Evolutionary conservation across 1,140 invertebrate species (phyloP).

Genomic region (Philotrypesis tridentata): DNA sequence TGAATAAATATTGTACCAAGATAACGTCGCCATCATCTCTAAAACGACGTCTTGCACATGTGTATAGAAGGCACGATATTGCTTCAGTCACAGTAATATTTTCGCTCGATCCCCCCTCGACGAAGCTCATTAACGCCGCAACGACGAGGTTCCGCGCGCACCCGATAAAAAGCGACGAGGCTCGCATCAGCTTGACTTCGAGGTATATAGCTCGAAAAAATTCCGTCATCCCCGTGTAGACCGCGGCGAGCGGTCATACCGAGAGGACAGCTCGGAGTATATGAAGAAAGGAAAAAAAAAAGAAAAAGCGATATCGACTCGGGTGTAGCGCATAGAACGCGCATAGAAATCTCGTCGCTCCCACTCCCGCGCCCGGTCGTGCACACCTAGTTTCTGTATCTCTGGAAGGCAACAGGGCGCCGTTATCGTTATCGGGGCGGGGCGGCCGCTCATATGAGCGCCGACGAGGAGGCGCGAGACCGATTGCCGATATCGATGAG

Average conservation of each 20-base stretch:
- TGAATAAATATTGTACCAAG: not conserved
- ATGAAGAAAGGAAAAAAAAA: too few species aligned
- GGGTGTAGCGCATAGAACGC: too few species aligned
- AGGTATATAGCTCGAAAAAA: too few species aligned
- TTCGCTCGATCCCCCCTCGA: not conserved
- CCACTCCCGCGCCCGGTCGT: not conserved
- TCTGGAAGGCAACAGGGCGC: slow-evolving; percentile 27
- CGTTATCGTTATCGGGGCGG: slow-evolving; percentile 69
- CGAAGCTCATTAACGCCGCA: too few species aligned
- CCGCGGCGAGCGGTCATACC: too few species aligned
- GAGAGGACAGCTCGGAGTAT: too few species aligned
- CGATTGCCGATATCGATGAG: slow-evolving; percentile 63
- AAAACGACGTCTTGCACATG: not conserved
- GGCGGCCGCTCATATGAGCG: slow-evolving; percentile 45
- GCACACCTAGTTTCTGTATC: not conserved
- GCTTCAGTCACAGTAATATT: not conserved
- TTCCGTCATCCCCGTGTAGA: too few species aligned
- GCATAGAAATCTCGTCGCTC: not conserved
- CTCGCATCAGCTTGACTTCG: too few species aligned
- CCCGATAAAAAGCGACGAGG: too few species aligned
- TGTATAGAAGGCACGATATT: not conserved
- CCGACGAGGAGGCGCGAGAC: not conserved
- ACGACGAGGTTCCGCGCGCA: too few species aligned
- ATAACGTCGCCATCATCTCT: not conserved
- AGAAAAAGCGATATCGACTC: too few species aligned